Evolutionary conservation across 1,140 invertebrate species (phyloP).

Genomic region (Eubasilissa regina): DNA sequence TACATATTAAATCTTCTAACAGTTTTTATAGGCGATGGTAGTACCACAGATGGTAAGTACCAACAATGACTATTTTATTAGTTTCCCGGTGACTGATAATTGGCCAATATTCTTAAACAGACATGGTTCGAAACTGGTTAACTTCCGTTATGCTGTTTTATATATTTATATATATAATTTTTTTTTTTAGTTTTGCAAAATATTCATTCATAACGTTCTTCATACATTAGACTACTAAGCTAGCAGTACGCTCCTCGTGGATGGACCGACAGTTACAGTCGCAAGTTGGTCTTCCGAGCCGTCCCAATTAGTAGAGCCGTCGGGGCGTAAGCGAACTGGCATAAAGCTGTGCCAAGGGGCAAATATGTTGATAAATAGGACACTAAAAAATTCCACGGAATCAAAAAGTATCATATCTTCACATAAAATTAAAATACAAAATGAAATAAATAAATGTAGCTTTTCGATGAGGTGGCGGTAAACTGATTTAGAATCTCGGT

Average conservation of each 20-base stretch:
- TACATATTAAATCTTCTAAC: too few species aligned
- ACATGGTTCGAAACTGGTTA: too few species aligned
- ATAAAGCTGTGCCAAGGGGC: neutral
- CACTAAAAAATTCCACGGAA: neutral
- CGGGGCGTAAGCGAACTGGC: constrained; percentile 47
- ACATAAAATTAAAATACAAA: neutral
- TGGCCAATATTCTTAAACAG: too few species aligned
- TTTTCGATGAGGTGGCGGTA: neutral
- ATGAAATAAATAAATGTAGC: neutral
- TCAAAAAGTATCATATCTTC: neutral
- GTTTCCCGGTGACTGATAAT: too few species aligned
- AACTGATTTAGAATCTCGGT: neutral
- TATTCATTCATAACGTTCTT: too few species aligned
- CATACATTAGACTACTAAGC: neutral
- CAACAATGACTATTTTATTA: too few species aligned
- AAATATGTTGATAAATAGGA: neutral
- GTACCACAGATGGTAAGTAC: too few species aligned
- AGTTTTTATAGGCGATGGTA: too few species aligned
- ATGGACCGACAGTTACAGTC: constrained; percentile 43
- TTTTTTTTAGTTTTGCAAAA: too few species aligned
- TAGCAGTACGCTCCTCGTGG: neutral
- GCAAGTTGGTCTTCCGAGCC: constrained; percentile 44
- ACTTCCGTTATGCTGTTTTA: too few species aligned
- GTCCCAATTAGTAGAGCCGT: constrained; percentile 54
- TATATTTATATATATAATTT: too few species aligned